Base-by-base conservation (phyloP, 2,113 vertebrate species). In the Procavia capensis region DNA sequence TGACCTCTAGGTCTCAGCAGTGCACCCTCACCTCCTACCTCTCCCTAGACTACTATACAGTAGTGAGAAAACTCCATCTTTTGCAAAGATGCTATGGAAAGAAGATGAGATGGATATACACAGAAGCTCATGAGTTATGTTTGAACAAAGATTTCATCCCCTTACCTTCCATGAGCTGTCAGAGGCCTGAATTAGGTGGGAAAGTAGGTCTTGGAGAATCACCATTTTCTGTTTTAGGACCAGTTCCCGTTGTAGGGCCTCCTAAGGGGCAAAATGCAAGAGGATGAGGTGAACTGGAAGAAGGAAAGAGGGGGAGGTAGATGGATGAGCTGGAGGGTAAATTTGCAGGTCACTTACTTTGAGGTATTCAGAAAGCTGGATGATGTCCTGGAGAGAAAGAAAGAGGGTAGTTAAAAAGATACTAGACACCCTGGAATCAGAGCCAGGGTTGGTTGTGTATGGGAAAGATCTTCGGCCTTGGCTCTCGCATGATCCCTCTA, bases 111-210 rank as follows among this genome's bases (percentile, higher is more conserved):
- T 45, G 59, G 34, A 20, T 29, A 50, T n/a, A 61, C 45, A 7
- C 0, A 47, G 85, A 80, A 54, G 39, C 11, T 29, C 20, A 1
- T 9, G 29, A 64, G 39, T 27, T 76, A 54, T 34, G n/a, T 75
- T 57, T 43, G 82, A 36, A 87, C 39, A 83, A 70, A 70, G 76
- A 14, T 64, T 88, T 93, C n/a, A 61, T 79, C 43, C 39, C 27
- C 84, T 94, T 98, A 99, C 99, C 98, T 98, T 98, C 98, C 98
- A 99, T 29, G 98, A 98, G 92, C 97, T 98, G 83, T 99, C 98
- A 2, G 98, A 98, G 0, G 98, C 98, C 88, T 87, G 97, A 31
- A 98, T 95, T 85, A 99, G 93, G 0, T 98, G 98, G 79, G 98
- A 97, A 47, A 99, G 70, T 5, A 99, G 98, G 92, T 98, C 98